Conservation (phyloP, 2,797 vertebrate genomes). For the Acanthopagrus latus region DNA sequence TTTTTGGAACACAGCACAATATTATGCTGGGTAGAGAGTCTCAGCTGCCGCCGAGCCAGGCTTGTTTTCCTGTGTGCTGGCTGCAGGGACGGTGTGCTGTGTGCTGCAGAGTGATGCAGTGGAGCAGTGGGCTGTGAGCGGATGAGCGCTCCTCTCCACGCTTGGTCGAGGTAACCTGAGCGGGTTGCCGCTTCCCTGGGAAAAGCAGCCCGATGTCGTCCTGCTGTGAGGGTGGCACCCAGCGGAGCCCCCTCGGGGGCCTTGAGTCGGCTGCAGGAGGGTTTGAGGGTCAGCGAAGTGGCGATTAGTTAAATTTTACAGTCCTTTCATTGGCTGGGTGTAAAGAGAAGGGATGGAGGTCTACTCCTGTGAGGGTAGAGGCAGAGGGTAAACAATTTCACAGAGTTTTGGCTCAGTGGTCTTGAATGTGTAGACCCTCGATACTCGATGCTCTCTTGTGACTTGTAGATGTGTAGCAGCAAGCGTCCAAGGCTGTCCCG, state of each 20-base stretch:
- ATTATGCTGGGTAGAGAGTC: constrained; percentile 53
- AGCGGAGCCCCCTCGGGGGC: not conserved
- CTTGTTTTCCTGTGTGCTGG: constrained; percentile 70
- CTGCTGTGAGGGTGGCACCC: constrained; percentile 46
- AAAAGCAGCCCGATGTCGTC: constrained; percentile 65
- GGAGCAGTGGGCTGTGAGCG: constrained; percentile 66
- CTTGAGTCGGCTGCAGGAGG: constrained; percentile 23
- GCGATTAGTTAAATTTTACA: constrained; percentile 19
- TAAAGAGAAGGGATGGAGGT: constrained; percentile 1
- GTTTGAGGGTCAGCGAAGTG: constrained; percentile 29
- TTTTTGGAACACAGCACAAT: constrained; percentile 67
- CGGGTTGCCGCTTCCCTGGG: constrained; percentile 57
- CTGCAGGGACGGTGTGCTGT: constrained; percentile 56
- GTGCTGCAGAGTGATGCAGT: constrained; percentile 85
- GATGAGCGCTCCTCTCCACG: constrained; percentile 60
- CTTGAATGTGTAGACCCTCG: not conserved
- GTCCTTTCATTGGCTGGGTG: constrained; percentile 2
- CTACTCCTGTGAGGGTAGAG: not conserved
- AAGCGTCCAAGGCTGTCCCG: not conserved
- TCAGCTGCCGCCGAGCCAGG: constrained; percentile 65
- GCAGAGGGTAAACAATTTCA: constrained; percentile 6
- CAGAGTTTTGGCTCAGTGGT: not conserved
- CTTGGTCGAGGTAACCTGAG: constrained; percentile 75
- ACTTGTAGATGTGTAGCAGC: not conserved
- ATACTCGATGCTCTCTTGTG: not conserved